Evolutionary conservation across 2,113 vertebrate species (phyloP).

Genomic region (Nothoprocta perdicaria): DNA sequence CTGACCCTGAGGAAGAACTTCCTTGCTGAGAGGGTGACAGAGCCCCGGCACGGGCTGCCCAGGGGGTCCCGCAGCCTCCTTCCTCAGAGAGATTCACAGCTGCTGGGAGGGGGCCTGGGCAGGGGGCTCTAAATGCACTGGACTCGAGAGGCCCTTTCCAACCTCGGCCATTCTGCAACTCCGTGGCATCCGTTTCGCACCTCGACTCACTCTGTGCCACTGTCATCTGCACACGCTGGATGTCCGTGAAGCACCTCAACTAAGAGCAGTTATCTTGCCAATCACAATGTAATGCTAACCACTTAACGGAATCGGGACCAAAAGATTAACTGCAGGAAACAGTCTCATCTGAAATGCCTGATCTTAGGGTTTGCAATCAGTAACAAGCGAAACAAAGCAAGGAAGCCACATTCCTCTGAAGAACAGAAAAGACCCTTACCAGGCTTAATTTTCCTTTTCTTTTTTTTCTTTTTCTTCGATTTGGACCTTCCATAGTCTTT

Average conservation of each 20-base stretch:
- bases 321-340: not conserved
- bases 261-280: not conserved
- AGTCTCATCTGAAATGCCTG: not conserved
- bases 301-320: not conserved
- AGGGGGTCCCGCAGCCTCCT: too few relatives aligned
- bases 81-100: too few relatives aligned
- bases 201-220: not conserved
- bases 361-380: not conserved
- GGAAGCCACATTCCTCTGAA: not conserved
- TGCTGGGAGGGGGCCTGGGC: not conserved
- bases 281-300: not conserved
- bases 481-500: constrained; percentile 88
- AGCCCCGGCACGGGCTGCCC: too few relatives aligned
- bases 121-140: not conserved
- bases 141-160: not conserved
- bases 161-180: not conserved
- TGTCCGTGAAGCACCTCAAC: not conserved
- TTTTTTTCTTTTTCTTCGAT: constrained; percentile 95
- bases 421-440: constrained; percentile 77
- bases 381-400: not conserved
- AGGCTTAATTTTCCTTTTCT: constrained; percentile 89
- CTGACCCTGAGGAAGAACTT: too few relatives aligned
- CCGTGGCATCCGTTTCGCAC: not conserved
- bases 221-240: not conserved
- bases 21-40: too few relatives aligned